Evolutionary conservation across 1,140 invertebrate species (phyloP), one percentile per base, ranked within the genome.

Genomic region (Charaxes varanes): DNA sequence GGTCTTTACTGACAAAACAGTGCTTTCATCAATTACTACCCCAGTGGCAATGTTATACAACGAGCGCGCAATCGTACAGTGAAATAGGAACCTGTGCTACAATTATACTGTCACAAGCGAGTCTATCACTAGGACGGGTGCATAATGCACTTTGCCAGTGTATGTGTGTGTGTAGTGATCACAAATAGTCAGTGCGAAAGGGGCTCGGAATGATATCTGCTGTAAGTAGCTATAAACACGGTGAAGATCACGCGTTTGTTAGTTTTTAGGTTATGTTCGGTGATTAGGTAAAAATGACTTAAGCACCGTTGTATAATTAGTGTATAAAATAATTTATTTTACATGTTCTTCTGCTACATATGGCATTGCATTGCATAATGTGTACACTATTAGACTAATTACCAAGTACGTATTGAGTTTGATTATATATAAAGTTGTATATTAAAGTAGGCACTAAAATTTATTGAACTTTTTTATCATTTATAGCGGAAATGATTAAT

Each of bases 261-360:
- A 38, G 41, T 69, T 81, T 82, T 76, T 70, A 82, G 77, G 78
- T 82, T 82, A 80, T 71, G 66, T 76, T 66, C 50, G 48, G 51
- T 49, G 56, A 46, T 63, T 43, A 41, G 27, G 23, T 33, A 27
- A 17, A 35, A 37, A 19, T 36, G 23, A 27, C 38, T 21, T 28
- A 36, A 32, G 38, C 43, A 37, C 37, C 33, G 31, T 38, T 48
- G 32, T 44, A 37, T 33, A 48, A 37, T 41, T 13, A 14, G 19
- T 38, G n/a, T 17, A 18, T 31, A 16, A 17, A n/a, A n/a, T n/a
- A n/a, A 36, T 26, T 17, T 18, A 15, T 36, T 26, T 36, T 19
- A 21, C 19, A 14, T 30, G 12, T 31, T 16, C 11, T 31, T 15
- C 16, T 10, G 19, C 13, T 28, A 18, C 31, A 19, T 30, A n/a